Conservation (phyloP, 1,140 invertebrate species). For the Sinella curviseta region DNA sequence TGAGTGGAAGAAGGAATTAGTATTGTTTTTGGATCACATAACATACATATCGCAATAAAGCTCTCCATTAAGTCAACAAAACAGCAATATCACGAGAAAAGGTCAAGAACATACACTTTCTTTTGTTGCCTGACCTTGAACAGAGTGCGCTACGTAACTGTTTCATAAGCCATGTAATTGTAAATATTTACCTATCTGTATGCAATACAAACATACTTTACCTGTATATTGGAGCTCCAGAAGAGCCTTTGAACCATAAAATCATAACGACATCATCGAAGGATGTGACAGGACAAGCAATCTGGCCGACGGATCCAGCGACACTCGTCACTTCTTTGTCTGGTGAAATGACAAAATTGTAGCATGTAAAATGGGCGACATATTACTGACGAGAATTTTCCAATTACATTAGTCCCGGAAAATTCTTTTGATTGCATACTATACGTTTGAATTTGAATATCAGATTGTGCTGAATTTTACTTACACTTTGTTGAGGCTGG, state of each 20-base stretch:
- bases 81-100: too few relatives aligned
- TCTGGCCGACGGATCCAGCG: constrained; percentile 41
- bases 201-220: constrained; percentile 51
- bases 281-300: constrained; percentile 42
- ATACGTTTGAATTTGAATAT: not conserved
- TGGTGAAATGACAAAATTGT: constrained; percentile 9
- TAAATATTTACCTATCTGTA: not conserved
- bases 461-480: not conserved
- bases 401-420: constrained; percentile 30
- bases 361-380: too few relatives aligned
- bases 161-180: not conserved
- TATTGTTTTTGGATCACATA: too few relatives aligned
- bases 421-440: not conserved
- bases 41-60: too few relatives aligned
- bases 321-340: constrained; percentile 45
- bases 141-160: too few relatives aligned
- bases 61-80: too few relatives aligned
- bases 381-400: not conserved
- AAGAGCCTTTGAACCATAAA: constrained; percentile 81
- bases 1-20: too few relatives aligned
- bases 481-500: constrained; percentile 5
- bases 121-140: too few relatives aligned
- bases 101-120: too few relatives aligned
- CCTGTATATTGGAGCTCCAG: constrained; percentile 84
- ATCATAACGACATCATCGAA: constrained; percentile 81